These are phyloP conservation scores for Danaus plexippus DNA, from an alignment of 1,140 invertebrate genomes.

Conservation along the genomic window DNA sequence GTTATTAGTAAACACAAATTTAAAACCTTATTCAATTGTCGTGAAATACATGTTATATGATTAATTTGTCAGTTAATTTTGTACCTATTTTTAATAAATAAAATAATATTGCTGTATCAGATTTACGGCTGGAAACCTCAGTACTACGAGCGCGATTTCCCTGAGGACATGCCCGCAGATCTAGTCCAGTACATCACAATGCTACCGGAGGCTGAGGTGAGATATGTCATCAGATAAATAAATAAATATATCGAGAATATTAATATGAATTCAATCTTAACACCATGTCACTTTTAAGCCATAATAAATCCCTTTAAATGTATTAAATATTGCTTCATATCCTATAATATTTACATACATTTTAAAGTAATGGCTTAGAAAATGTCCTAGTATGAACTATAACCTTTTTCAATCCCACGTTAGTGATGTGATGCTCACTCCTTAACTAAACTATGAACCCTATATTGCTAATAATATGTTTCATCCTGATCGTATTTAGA, in stretches of 20 bases:
- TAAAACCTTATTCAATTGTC: slow-evolving; percentile 1
- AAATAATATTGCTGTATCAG: slow-evolving; percentile 39
- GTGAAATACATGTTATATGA: background rate
- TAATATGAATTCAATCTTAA: background rate
- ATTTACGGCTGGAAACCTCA: slow-evolving; percentile 82
- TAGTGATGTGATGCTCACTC: no score
- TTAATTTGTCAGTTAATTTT: background rate
- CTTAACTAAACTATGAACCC: no score
- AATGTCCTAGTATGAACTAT: no score
- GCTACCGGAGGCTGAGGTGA: slow-evolving; percentile 23
- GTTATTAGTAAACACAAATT: background rate
- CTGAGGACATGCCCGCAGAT: slow-evolving; percentile 76
- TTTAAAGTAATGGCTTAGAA: no score
- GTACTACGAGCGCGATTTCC: slow-evolving; percentile 73
- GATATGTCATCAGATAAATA: background rate
- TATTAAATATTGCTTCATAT: no score
- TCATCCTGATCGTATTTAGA: no score
- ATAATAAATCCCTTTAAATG: no score
- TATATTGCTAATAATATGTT: no score
- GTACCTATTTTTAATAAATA: slow-evolving; percentile 1
- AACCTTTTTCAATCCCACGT: no score
- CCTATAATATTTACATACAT: no score
- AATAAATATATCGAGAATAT: slow-evolving; percentile 1
- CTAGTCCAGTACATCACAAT: slow-evolving; percentile 73
- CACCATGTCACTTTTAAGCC: no score